phyloP scores from a whole-genome alignment of 2,113 vertebrate genomes.

The Triplophysa siluroides region DNA sequence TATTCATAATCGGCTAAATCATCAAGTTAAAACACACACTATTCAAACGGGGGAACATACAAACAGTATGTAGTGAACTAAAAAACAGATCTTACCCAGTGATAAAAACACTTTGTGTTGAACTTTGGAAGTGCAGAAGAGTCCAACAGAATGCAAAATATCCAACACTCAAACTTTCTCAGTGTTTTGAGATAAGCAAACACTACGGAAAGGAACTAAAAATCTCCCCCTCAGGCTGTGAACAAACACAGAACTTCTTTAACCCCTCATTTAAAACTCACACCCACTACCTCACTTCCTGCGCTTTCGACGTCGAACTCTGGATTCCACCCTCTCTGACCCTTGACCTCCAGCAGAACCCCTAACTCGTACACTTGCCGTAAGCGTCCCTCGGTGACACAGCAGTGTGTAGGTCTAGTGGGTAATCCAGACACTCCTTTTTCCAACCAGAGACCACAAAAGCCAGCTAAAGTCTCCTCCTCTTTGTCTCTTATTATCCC shows the following conservation, averaged over 20 bases:
- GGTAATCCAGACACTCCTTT: constrained; percentile 8
- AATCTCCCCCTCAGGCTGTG: not conserved
- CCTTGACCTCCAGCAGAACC: constrained; percentile 10
- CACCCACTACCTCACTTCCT: constrained; percentile 40
- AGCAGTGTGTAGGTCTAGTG: constrained; percentile 1
- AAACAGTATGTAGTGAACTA: not conserved
- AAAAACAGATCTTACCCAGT: not conserved
- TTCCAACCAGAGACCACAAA: constrained; percentile 5
- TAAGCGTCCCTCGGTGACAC: not conserved
- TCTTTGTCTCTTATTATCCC: constrained; percentile 22
- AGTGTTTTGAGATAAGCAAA: not conserved
- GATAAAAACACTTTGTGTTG: not conserved
- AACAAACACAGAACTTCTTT: not conserved
- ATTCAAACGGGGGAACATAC: not conserved
- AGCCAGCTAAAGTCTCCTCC: constrained; percentile 20
- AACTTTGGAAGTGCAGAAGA: not conserved
- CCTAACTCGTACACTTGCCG: not conserved
- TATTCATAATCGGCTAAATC: not conserved
- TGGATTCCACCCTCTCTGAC: not conserved
- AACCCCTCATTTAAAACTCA: not conserved
- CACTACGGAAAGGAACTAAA: not conserved
- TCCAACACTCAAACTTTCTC: not conserved
- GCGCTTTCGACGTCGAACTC: constrained; percentile 2
- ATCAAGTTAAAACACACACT: not conserved
- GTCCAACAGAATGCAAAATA: not conserved